Evolutionary conservation across 1,140 invertebrate genomes (phyloP), one percentile per base, ranked within the genome.

Genomic region (Saxidomus purpurata): DNA sequence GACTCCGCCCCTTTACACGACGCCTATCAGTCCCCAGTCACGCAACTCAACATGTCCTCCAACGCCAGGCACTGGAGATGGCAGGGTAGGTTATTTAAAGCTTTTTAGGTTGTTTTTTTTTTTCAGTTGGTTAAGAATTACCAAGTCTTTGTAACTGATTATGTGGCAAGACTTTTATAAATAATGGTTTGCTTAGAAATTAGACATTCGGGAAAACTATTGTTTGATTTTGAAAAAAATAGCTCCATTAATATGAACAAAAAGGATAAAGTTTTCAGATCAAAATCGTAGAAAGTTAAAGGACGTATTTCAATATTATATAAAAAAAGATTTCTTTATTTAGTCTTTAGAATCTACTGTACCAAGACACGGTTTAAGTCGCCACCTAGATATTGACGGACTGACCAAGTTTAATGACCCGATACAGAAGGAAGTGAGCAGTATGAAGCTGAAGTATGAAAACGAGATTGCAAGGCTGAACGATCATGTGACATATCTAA

Each of bases 361-460:
- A 28, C 86, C 87, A 17, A 80, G 90, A 61, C 89, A 83, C 91
- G 90, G 92, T 31, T 71, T 94, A 17, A 90, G 92, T 34, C 89
- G 94, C 8, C 96, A 96, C 90, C 95, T 95, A 79, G 97, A 97
- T 90, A 95, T 97, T n/a, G 98, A 98, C 96, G 98, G 98, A 71
- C 96, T 98, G 90, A 97, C 97, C 59, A 97, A 97, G 80, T 97
- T 98, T 89, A 96, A 97, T 91, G 98, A 98, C 94, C 97, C 98
- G 84, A 96, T 98, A 89, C 98, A 98, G 94, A 97, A 97, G 93
- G 95, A 98, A 89, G 96, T 98, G 90, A 97, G 97, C 94, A 97
- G 98, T 94, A 98, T 98, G 89, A 97, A 98, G 90, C 95, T 97
- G 40, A 97, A 98, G 90, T 97, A 98, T 76, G 93, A 98, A 97